Base-by-base conservation (phyloP, 2,113 vertebrate genomes). In the Mus spicilegus region DNA sequence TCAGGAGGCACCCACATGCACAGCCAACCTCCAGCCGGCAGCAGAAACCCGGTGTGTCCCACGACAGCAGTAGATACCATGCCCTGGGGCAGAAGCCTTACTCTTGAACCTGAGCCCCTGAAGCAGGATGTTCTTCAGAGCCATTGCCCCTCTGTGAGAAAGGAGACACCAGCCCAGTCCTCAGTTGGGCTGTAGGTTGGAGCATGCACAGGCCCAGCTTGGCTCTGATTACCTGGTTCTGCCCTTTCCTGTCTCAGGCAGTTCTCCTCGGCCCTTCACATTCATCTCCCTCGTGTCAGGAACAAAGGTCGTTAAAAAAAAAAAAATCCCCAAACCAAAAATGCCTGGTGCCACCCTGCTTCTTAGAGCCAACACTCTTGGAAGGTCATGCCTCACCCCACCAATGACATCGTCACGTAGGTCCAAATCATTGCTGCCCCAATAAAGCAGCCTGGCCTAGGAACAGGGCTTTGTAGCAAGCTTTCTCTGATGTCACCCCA, bases 71-170 rank as follows among this genome's bases (percentile, higher is more conserved):
- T 93, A 93, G 91, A 89, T 3, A 56, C 89, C 30, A 28, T 85
- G 94, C 93, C 96, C 94, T 33, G 96, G 82, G 75, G 84, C 75
- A 36, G 96, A 84, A 95, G 94, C 92, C 82, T 97, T 90, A 95
- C 82, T 94, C 95, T 91, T 80, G 98, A 97, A 85, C 92, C 97
- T 94, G 88, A 98, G 96, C 93, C 98, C 98, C 97, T 4, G 0
- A 13, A 97, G 97, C 13, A 97, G 80, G 46, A 95, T 91, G 93
- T 39, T 97, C 91, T 95, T 91, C 81, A 96, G 56, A 77, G 95
- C 65, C 97, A 97, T 97, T 51, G 80, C 92, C 93, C 96, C 65
- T 76, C 92, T 96, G 90, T 70, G 94, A 89, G 90, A 97, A 94
- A 96, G 0, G 7, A 97, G 91, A 97, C 75, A 90, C 42, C 70